Percentiles rank a stretch among this genome's conserved stretches.
Conservation (phyloP, 2,888 invertebrate species). For the Bursaphelenchus okinawaensis region DNA sequence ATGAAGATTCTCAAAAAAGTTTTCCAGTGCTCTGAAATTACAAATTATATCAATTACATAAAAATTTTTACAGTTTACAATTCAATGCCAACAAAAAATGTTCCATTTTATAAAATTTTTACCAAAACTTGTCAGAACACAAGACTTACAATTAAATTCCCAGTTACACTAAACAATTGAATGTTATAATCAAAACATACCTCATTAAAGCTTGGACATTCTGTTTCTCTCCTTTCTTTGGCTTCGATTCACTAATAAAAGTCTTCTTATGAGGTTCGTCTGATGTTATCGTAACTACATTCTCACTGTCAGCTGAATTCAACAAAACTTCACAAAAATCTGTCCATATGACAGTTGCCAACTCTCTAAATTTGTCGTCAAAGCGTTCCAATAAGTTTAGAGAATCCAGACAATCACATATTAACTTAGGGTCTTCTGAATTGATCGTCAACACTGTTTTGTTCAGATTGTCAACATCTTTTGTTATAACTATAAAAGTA, state of each 20-base stretch:
- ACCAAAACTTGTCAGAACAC: too few species aligned
- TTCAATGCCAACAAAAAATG: too few species aligned
- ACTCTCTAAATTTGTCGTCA: background rate
- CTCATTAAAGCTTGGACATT: constrained; percentile 1
- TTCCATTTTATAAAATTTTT: too few species aligned
- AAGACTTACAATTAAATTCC: too few species aligned
- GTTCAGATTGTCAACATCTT: background rate
- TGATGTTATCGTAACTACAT: background rate
- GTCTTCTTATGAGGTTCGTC: background rate
- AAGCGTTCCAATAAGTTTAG: background rate
- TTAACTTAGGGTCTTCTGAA: constrained; percentile 4
- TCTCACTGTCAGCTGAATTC: constrained; percentile 6
- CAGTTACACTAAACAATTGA: too few species aligned
- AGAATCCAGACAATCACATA: background rate
- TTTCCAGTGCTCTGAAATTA: constrained; percentile 17
- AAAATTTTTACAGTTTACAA: too few species aligned
- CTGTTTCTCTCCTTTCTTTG: background rate
- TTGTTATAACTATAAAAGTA: background rate
- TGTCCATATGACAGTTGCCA: constrained; percentile 3
- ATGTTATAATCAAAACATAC: background rate
- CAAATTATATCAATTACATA: too few species aligned
- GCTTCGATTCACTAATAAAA: constrained; percentile 1
- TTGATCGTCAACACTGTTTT: background rate
- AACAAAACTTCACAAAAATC: constrained; percentile 8
- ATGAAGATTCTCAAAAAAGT: constrained; percentile 25